Evolutionary conservation across 2,888 invertebrate species (phyloP).

Genomic region (Diloba caeruleocephala): DNA sequence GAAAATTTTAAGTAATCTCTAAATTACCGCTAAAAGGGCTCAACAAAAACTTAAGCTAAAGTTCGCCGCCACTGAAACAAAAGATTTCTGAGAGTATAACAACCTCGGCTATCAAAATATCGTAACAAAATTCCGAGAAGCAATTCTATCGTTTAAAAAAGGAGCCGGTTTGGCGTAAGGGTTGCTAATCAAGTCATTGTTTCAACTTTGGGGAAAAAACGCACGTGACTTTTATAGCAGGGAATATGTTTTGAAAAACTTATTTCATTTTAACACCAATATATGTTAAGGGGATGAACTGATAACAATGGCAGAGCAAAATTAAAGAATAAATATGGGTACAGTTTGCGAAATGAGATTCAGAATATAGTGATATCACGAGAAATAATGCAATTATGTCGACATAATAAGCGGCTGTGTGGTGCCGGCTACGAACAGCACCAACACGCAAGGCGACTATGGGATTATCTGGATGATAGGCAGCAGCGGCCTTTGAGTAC

Average conservation of each 20-base stretch:
- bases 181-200: slow-evolving; percentile 77
- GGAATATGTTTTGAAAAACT: slow-evolving; percentile 48
- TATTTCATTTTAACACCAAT: slow-evolving; percentile 36
- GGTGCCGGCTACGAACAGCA: too few species aligned
- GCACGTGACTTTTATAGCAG: slow-evolving; percentile 62
- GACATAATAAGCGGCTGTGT: too few species aligned
- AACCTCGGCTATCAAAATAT: slow-evolving; percentile 68
- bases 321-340: slow-evolving; percentile 37
- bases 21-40: slow-evolving; percentile 57
- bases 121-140: slow-evolving; percentile 69
- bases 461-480: too few species aligned
- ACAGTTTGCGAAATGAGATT: slow-evolving; percentile 9
- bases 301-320: slow-evolving; percentile 41
- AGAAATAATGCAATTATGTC: too few species aligned
- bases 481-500: too few species aligned
- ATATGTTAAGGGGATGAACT: slow-evolving; percentile 38
- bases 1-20: slow-evolving; percentile 40
- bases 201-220: slow-evolving; percentile 61
- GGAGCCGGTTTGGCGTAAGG: slow-evolving; percentile 65
- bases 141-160: slow-evolving; percentile 69
- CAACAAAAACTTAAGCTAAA: slow-evolving; percentile 57
- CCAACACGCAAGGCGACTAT: too few species aligned
- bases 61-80: slow-evolving; percentile 50
- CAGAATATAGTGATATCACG: too few species aligned
- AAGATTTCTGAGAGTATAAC: slow-evolving; percentile 59